A percentile compares a stretch with the other conserved stretches of the same genome.
phyloP scores from a whole-genome alignment of 2,888 invertebrate species.

The Scaptomyza parva region DNA sequence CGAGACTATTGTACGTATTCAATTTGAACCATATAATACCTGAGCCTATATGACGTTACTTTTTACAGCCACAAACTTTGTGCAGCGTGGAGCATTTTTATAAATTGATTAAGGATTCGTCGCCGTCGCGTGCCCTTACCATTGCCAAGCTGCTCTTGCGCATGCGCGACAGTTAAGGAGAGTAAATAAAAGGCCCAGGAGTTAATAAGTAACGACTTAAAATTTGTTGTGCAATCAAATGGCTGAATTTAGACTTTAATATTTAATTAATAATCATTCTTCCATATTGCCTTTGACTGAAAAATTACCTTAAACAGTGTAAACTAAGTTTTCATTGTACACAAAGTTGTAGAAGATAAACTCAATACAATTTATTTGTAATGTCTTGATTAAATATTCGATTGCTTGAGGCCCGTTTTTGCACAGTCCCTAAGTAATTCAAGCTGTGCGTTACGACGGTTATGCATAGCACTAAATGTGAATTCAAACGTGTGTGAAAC shows the following conservation, averaged over 20 bases:
- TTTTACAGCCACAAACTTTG: conserved; percentile 72
- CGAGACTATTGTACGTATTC: conserved; percentile 83
- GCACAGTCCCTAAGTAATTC: conserved; percentile 26
- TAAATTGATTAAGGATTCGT: conserved; percentile 63
- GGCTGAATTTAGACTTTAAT: conserved; percentile 56
- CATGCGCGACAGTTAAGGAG: conserved; percentile 68
- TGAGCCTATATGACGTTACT: background rate
- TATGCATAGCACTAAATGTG: conserved; percentile 12
- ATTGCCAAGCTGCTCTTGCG: conserved; percentile 67
- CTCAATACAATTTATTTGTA: conserved; percentile 14
- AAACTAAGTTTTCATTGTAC: background rate
- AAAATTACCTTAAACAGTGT: conserved; percentile 2
- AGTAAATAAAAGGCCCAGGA: conserved; percentile 5
- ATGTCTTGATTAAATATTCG: conserved; percentile 53
- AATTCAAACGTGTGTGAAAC: background rate
- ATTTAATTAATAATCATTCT: conserved; percentile 24
- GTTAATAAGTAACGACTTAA: conserved; percentile 22
- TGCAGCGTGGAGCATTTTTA: conserved; percentile 74
- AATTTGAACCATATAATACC: background rate
- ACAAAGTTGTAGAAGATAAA: conserved; percentile 6
- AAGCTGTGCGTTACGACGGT: conserved; percentile 56
- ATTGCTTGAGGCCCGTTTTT: conserved; percentile 52
- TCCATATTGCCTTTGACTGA: conserved; percentile 25
- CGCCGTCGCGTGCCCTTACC: conserved; percentile 62
- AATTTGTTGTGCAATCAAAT: conserved; percentile 44